These are phyloP conservation scores for Ectobius pallidus DNA, from an alignment of 2,888 invertebrate genomes.

Conservation along the genomic window DNA sequence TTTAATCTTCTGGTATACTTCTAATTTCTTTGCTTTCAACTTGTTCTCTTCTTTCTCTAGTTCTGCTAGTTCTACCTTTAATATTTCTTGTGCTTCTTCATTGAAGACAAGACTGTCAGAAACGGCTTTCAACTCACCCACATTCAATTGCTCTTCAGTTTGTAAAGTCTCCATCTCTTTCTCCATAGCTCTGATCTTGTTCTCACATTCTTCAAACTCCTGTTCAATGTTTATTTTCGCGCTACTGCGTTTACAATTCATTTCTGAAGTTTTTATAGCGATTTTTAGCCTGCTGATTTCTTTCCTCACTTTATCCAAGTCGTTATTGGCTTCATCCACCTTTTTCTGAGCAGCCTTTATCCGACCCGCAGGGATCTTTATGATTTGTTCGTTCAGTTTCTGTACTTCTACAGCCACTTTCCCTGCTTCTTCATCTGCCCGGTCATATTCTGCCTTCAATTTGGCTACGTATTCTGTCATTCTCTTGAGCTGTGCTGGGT, in stretches of 20 bases:
- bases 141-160: conserved; percentile 58
- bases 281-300: conserved; percentile 58
- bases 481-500: conserved; percentile 66
- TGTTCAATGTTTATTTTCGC: conserved; percentile 75
- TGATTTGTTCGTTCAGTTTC: conserved; percentile 69
- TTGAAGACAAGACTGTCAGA: conserved; percentile 42
- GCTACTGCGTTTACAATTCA: conserved; percentile 75
- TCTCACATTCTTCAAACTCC: conserved; percentile 72
- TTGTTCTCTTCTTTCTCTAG: conserved; percentile 70
- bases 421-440: conserved; percentile 64
- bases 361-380: conserved; percentile 69
- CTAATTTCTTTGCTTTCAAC: conserved; percentile 72
- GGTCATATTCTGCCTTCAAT: conserved; percentile 58
- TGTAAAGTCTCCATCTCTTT: conserved; percentile 56
- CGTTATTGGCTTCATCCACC: conserved; percentile 69
- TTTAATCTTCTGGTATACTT: conserved; percentile 73
- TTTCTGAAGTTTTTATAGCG: conserved; percentile 59
- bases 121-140: conserved; percentile 47
- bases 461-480: conserved; percentile 62
- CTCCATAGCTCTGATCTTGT: conserved; percentile 57
- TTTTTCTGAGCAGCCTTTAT: conserved; percentile 73
- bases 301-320: conserved; percentile 70
- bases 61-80: conserved; percentile 68
- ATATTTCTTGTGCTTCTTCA: conserved; percentile 46
- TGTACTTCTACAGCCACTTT: conserved; percentile 68